A percentile compares a stretch with the other conserved stretches of the same genome.
These are phyloP conservation scores for Hydrolagus colliei DNA, from an alignment of 2,797 vertebrate species.

Conservation along the genomic window DNA sequence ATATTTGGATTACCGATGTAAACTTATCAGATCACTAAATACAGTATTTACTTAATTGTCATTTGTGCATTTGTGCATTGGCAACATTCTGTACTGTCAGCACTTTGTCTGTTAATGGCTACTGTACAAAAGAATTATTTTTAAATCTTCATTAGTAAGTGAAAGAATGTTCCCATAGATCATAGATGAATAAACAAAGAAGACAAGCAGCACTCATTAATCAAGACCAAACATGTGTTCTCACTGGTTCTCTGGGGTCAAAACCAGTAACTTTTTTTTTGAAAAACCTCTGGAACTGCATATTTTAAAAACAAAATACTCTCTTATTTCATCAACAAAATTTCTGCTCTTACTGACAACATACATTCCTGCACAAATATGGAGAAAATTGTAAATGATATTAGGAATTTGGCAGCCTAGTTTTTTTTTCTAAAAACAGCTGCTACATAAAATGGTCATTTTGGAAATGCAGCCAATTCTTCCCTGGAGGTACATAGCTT, in stretches of 20 bases:
- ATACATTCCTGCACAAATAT: constrained; percentile 32
- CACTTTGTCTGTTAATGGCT: not conserved
- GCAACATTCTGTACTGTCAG: not conserved
- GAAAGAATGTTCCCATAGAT: not conserved
- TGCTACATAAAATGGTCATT: constrained; percentile 28
- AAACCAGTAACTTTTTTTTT: not conserved
- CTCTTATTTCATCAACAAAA: constrained; percentile 27
- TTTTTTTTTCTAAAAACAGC: constrained; percentile 32
- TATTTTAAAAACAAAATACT: constrained; percentile 17
- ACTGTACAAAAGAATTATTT: not conserved
- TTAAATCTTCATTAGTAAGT: not conserved
- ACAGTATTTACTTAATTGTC: not conserved
- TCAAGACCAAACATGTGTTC: not conserved
- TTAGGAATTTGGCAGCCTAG: constrained; percentile 29
- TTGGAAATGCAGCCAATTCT: constrained; percentile 28
- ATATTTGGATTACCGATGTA: not conserved
- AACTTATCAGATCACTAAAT: not conserved
- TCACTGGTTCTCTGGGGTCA: constrained; percentile 5
- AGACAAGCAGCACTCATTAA: not conserved
- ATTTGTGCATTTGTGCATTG: not conserved
- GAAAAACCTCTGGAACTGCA: constrained; percentile 19
- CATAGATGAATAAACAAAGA: constrained; percentile 2
- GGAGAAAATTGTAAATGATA: constrained; percentile 28
- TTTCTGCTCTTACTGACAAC: constrained; percentile 22
- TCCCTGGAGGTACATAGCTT: constrained; percentile 30